Percentiles rank a stretch among this genome's conserved stretches.
phyloP scores from a whole-genome alignment of 2,113 vertebrate species.

The Eidolon helvum region DNA sequence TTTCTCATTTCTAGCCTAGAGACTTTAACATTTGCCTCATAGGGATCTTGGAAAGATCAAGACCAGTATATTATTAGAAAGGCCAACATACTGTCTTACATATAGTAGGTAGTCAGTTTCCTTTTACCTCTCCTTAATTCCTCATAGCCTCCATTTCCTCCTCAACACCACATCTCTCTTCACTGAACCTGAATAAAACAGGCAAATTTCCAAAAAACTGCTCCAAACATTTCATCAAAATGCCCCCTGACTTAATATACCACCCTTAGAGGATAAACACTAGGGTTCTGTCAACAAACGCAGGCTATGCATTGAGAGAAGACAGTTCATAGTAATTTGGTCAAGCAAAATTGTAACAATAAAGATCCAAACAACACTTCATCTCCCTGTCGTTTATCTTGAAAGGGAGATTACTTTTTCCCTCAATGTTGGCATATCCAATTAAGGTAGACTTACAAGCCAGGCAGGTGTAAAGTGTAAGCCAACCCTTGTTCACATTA shows the following conservation, averaged over 20 bases:
- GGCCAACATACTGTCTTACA: not conserved
- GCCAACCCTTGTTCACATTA: constrained; percentile 84
- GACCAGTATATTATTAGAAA: not conserved
- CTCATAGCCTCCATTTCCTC: not conserved
- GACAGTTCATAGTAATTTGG: constrained; percentile 84
- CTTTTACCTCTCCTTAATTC: not conserved
- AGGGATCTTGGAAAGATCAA: not conserved
- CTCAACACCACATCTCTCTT: not conserved
- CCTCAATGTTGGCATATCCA: constrained; percentile 85
- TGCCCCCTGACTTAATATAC: constrained; percentile 63
- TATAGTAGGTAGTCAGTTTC: not conserved
- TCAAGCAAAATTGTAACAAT: constrained; percentile 84
- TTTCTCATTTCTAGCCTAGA: not conserved
- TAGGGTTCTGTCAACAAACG: constrained; percentile 53
- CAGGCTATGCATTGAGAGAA: constrained; percentile 62
- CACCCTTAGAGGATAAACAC: constrained; percentile 64
- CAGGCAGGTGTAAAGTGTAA: constrained; percentile 86
- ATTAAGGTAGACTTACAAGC: constrained; percentile 85
- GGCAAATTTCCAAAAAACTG: not conserved
- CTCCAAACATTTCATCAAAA: constrained; percentile 37
- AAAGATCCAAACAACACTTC: constrained; percentile 82
- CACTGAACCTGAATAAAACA: not conserved
- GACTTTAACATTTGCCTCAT: not conserved
- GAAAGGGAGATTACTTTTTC: constrained; percentile 86
- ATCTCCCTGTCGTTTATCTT: constrained; percentile 85